These are phyloP conservation scores for Lates calcarifer DNA, from an alignment of 2,113 vertebrate genomes.

Conservation along the genomic window DNA sequence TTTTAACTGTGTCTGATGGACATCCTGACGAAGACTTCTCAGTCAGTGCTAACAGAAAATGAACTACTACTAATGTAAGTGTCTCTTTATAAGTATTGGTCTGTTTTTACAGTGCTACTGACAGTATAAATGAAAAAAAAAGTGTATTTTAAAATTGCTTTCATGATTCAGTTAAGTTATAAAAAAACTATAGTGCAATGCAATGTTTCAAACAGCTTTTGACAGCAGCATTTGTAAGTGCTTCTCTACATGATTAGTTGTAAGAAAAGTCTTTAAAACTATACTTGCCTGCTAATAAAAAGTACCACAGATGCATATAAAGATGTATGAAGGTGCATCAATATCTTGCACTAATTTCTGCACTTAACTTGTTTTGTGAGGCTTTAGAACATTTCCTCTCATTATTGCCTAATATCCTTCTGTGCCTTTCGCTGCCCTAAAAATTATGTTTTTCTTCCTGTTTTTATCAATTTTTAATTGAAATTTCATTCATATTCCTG, in stretches of 20 bases:
- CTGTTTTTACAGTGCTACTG: too few relatives aligned
- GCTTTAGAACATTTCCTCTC: constrained; percentile 26
- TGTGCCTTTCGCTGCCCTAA: constrained; percentile 8
- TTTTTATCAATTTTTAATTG: constrained; percentile 35
- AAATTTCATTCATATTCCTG: constrained; percentile 52
- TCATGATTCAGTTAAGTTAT: neutral
- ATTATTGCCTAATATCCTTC: constrained; percentile 14
- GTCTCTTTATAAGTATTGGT: too few relatives aligned
- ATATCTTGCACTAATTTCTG: neutral
- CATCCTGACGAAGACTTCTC: too few relatives aligned
- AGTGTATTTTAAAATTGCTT: neutral
- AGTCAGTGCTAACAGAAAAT: too few relatives aligned
- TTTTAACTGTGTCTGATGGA: too few relatives aligned
- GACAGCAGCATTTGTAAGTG: neutral
- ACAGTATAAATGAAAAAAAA: neutral
- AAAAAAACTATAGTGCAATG: neutral
- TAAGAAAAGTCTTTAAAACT: neutral
- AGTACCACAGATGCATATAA: neutral
- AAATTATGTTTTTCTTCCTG: constrained; percentile 31
- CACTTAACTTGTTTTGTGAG: constrained; percentile 3
- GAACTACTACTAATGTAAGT: too few relatives aligned
- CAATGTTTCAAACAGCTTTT: neutral
- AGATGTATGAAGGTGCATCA: neutral
- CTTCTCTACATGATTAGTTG: neutral
- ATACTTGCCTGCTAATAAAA: neutral